Conservation (phyloP, 2,113 vertebrate genomes). For the Rhinoderma darwinii region DNA sequence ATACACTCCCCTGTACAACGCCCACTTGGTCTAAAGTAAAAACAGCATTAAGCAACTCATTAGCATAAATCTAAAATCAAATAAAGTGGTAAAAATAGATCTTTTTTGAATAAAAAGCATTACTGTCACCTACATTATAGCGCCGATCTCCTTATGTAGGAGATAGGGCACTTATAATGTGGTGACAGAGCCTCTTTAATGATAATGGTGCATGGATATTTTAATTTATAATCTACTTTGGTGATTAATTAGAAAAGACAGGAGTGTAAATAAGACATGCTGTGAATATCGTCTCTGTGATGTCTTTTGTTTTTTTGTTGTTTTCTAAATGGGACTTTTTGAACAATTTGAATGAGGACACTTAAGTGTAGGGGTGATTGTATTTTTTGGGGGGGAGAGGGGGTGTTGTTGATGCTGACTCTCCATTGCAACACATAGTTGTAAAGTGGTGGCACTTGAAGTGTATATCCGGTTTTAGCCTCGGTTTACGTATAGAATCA, state of each 20-base stretch:
- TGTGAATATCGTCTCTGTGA: background rate
- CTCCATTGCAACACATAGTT: background rate
- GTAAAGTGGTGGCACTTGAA: background rate
- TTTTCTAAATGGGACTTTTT: background rate
- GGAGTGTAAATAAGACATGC: conserved; percentile 46
- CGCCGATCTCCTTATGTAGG: too few relatives aligned
- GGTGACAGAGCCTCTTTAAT: too few relatives aligned
- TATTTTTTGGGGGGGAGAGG: background rate
- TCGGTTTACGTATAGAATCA: too few relatives aligned
- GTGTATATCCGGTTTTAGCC: too few relatives aligned
- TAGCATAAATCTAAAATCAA: too few relatives aligned
- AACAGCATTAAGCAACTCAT: too few relatives aligned
- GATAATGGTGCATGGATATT: conserved; percentile 39
- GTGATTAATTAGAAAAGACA: conserved; percentile 41
- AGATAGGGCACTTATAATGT: too few relatives aligned
- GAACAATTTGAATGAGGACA: background rate
- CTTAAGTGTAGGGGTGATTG: background rate
- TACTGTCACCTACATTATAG: too few relatives aligned
- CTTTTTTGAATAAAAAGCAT: too few relatives aligned
- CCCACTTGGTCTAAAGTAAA: too few relatives aligned
- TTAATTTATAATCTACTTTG: conserved; percentile 45
- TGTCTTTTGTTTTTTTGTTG: background rate
- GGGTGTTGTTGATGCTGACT: background rate
- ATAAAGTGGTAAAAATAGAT: too few relatives aligned
- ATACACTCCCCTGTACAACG: too few relatives aligned